Conservation (phyloP, 2,113 vertebrate species). For the Maccullochella peelii region DNA sequence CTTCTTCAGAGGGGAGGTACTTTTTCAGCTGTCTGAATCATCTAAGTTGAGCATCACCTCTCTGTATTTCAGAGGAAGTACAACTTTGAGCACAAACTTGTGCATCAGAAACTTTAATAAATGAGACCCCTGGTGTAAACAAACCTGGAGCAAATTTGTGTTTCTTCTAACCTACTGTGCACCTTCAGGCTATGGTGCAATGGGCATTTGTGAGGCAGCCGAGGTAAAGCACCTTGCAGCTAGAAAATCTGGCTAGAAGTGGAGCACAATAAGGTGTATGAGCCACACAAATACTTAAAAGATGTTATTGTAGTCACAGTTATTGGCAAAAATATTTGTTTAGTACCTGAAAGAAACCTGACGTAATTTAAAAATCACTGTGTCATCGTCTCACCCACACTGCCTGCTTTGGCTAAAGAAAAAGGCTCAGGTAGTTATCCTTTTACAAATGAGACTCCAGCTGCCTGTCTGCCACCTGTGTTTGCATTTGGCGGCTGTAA, state of each 20-base stretch:
- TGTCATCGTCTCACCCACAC: not conserved
- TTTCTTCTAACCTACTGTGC: constrained; percentile 38
- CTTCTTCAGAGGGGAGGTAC: not conserved
- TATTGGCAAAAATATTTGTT: not conserved
- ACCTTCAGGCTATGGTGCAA: constrained; percentile 7
- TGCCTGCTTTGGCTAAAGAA: constrained; percentile 13
- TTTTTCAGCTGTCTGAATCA: not conserved
- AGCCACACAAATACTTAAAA: not conserved
- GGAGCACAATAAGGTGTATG: not conserved
- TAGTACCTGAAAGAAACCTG: not conserved
- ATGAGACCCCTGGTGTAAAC: constrained; percentile 64
- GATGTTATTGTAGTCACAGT: not conserved
- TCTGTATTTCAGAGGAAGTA: not conserved
- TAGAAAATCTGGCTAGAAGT: not conserved
- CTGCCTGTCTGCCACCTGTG: constrained; percentile 45
- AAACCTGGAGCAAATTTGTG: constrained; percentile 18
- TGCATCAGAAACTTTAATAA: constrained; percentile 58
- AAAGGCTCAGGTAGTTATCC: not conserved
- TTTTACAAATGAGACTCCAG: constrained; percentile 3
- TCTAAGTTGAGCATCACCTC: not conserved
- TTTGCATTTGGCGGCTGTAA: constrained; percentile 54
- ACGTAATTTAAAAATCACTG: not conserved
- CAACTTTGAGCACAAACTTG: constrained; percentile 40
- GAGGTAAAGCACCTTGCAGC: not conserved
- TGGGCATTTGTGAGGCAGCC: not conserved